phyloP scores from a whole-genome alignment of 2,888 invertebrate genomes.

The Melolontha melolontha region DNA sequence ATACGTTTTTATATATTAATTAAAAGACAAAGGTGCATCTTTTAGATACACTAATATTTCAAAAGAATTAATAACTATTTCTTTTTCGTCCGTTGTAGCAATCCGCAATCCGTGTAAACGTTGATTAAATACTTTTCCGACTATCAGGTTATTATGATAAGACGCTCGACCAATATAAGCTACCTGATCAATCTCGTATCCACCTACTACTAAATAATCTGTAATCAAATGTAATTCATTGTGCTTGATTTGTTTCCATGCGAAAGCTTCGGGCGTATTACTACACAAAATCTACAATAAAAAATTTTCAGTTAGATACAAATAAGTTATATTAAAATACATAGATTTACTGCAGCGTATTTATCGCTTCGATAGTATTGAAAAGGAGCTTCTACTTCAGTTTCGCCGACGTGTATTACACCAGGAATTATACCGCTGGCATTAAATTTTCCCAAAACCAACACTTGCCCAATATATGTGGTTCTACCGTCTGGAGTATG shows the following conservation, averaged over 20 bases:
- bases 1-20: too few relatives aligned
- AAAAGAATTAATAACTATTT: too few relatives aligned
- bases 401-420: neutral
- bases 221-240: neutral
- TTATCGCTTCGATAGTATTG: too few relatives aligned
- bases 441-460: neutral
- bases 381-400: neutral
- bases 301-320: neutral
- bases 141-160: slow-evolving; percentile 1
- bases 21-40: too few relatives aligned
- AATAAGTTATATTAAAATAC: too few relatives aligned
- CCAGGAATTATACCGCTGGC: neutral
- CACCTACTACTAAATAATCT: slow-evolving; percentile 6
- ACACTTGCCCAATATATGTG: slow-evolving; percentile 10
- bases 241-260: slow-evolving; percentile 3
- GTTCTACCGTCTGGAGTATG: neutral
- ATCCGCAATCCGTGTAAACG: neutral
- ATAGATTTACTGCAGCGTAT: too few relatives aligned
- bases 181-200: neutral
- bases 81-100: neutral
- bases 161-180: slow-evolving; percentile 21
- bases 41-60: too few relatives aligned
- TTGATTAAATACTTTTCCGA: slow-evolving; percentile 8
- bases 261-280: neutral
- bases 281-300: slow-evolving; percentile 17